phyloP scores from a whole-genome alignment of 2,888 invertebrate species.

The Xanthostigma xanthostigma region DNA sequence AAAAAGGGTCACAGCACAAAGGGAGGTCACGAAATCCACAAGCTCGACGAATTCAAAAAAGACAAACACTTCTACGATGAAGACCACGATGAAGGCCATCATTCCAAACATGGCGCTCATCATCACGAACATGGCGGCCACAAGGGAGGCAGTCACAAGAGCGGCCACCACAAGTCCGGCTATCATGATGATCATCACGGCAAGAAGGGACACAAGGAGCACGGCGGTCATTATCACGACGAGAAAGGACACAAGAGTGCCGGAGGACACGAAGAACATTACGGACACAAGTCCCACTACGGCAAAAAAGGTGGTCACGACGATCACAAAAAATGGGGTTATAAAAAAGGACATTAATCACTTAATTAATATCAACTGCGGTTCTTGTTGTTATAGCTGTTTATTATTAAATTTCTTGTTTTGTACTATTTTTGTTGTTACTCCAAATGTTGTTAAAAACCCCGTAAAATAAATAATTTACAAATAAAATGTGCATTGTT shows the following conservation, averaged over 20 bases:
- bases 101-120: conserved; percentile 67
- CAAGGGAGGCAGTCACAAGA: conserved; percentile 67
- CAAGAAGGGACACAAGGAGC: conserved; percentile 65
- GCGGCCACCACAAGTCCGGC: conserved; percentile 63
- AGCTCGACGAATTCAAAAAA: conserved; percentile 72
- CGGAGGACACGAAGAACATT: conserved; percentile 62
- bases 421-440: conserved; percentile 8
- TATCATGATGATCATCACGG: conserved; percentile 66
- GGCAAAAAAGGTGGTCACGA: conserved; percentile 69
- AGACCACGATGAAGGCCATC: conserved; percentile 66
- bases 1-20: conserved; percentile 77
- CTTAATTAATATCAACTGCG: neutral
- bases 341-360: conserved; percentile 30
- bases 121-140: conserved; percentile 69
- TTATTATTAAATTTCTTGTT: conserved; percentile 1
- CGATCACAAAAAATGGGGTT: conserved; percentile 66
- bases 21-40: conserved; percentile 74
- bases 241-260: conserved; percentile 67
- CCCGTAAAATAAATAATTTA: no score
- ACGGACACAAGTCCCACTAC: conserved; percentile 56
- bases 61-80: conserved; percentile 78
- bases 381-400: neutral
- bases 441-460: no score
- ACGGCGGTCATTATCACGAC: conserved; percentile 65
- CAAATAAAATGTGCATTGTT: no score